phyloP scores from a whole-genome alignment of 2,797 vertebrate genomes.

The Tolypeutes matacus region DNA sequence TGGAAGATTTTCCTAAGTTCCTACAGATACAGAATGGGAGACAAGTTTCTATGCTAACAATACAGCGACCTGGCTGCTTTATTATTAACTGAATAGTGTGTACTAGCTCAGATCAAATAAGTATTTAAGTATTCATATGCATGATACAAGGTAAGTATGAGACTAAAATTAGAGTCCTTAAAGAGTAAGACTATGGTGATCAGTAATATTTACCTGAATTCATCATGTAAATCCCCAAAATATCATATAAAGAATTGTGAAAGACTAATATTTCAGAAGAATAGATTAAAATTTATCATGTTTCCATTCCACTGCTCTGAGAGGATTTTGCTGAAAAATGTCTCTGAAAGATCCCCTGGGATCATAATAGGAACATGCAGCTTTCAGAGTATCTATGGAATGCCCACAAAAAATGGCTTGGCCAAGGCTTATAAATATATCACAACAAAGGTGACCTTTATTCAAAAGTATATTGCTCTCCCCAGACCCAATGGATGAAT shows the following conservation, averaged over 20 bases:
- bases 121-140: not conserved
- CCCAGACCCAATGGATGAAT: not conserved
- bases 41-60: constrained; percentile 25
- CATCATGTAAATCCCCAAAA: not conserved
- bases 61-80: not conserved
- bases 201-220: constrained; percentile 12
- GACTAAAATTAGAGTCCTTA: constrained; percentile 42
- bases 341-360: not conserved
- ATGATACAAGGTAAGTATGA: not conserved
- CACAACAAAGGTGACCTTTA: not conserved
- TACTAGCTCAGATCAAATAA: not conserved
- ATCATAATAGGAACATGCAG: not conserved
- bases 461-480: constrained; percentile 37
- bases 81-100: not conserved
- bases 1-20: not conserved
- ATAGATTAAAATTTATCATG: not conserved
- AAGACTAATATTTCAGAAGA: constrained; percentile 54
- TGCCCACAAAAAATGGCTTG: constrained; percentile 14
- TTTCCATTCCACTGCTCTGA: not conserved
- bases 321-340: not conserved
- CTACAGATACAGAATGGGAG: not conserved
- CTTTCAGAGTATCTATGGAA: constrained; percentile 32
- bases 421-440: not conserved
- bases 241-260: not conserved
- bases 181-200: constrained; percentile 8